Base-by-base conservation (phyloP, 2,888 invertebrate genomes). In the Lasioglossum lativentre region DNA sequence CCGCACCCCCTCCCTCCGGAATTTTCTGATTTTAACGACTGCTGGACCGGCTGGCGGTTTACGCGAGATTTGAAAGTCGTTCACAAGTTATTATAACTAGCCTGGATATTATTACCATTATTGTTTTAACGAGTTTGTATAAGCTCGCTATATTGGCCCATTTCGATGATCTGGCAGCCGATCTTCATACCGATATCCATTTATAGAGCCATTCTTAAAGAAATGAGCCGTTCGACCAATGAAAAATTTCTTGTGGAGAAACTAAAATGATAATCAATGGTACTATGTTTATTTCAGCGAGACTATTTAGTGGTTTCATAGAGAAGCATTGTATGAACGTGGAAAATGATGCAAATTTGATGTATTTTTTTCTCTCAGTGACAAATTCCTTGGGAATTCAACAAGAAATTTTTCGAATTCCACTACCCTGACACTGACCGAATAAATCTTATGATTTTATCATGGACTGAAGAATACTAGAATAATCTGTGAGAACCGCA, bases 11-110 rank as follows among this genome's bases (percentile, higher is more conserved):
- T 42, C n/a, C 23, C 52, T 3, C 56, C n/a, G n/a, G 68, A 38
- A 81, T 86, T 86, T 85, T 45, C 38, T 47, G 73, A n/a, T 75
- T 30, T 42, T 10, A 70, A 70, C 27, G n/a, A 8, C 63, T 16
- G 6, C 30, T 30, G 16, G 27, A 63, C 63, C n/a, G n/a, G 56
- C n/a, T n/a, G 0, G 4, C n/a, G 56, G n/a, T 56, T 56, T 4
- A 56, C n/a, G n/a, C n/a, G n/a, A 12, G n/a, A 56, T n/a, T 56
- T 12, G 4, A 56, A 56, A n/a, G 56, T 56, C n/a, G n/a, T n/a
- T 56, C 56, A 4, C 12, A 1, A 12, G n/a, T 56, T 12, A 56
- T 56, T 56, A n/a, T n/a, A 56, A 56, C 56, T 56, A 12, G 4
- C n/a, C 12, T 3, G 23, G n/a, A 56, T 12, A n/a, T n/a, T n/a